phyloP scores from a whole-genome alignment of 1,140 invertebrate species.

The Branchinecta lynchi region DNA sequence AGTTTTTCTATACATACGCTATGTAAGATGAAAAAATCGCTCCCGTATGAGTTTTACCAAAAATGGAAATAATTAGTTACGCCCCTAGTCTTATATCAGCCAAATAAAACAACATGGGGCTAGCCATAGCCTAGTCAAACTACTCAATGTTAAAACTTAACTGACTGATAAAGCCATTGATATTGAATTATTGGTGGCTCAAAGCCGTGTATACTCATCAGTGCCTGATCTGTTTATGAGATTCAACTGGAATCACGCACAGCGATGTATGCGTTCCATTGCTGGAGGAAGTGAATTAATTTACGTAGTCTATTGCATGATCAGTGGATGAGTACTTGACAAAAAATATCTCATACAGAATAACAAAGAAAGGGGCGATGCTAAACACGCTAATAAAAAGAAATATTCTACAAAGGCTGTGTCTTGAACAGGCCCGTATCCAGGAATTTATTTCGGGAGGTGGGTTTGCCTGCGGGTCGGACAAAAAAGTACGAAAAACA shows the following conservation, averaged over 20 bases:
- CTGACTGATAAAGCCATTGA: constrained; percentile 6
- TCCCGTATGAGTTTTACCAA: neutral
- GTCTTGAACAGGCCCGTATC: too few species aligned
- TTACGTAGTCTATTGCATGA: too few species aligned
- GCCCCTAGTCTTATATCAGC: constrained; percentile 7
- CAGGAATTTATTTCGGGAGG: too few species aligned
- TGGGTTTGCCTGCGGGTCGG: too few species aligned
- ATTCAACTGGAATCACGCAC: neutral
- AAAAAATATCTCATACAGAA: too few species aligned
- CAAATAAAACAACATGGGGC: neutral
- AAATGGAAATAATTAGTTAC: constrained; percentile 2
- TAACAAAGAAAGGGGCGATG: too few species aligned
- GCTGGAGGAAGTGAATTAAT: neutral
- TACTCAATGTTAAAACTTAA: neutral
- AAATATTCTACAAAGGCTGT: too few species aligned
- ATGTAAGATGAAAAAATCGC: neutral
- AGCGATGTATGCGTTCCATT: neutral
- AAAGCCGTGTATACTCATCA: constrained; percentile 2
- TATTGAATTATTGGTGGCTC: constrained; percentile 3
- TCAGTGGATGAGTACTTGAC: too few species aligned
- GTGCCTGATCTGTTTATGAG: neutral
- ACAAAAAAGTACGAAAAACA: too few species aligned
- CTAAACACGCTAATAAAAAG: too few species aligned
- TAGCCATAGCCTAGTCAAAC: neutral
- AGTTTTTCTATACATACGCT: too few species aligned